These are phyloP conservation scores for Drosophila kanekoi DNA, from an alignment of 2,888 invertebrate species.

Conservation along the genomic window DNA sequence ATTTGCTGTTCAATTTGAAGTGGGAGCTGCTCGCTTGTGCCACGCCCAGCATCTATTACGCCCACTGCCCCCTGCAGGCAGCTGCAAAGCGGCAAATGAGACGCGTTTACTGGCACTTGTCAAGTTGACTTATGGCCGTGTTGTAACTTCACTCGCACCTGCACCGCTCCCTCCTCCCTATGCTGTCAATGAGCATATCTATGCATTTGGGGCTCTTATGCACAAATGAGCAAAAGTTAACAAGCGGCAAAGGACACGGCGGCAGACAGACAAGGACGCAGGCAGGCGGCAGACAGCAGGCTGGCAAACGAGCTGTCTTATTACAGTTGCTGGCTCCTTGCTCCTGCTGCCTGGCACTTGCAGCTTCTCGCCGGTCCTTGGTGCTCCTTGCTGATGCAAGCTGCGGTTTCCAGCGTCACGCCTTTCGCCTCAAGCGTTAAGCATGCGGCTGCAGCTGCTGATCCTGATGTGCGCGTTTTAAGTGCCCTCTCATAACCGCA, in stretches of 20 bases:
- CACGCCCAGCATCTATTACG: not conserved
- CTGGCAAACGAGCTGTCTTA: slow-evolving; percentile 74
- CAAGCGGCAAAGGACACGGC: slow-evolving; percentile 48
- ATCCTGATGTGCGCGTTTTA: slow-evolving; percentile 41
- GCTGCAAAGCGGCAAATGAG: slow-evolving; percentile 39
- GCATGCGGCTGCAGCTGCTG: slow-evolving; percentile 51
- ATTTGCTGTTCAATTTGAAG: slow-evolving; percentile 46
- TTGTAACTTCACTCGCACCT: slow-evolving; percentile 54
- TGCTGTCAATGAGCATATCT: slow-evolving; percentile 8
- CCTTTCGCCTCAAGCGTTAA: slow-evolving; percentile 52
- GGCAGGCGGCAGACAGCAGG: slow-evolving; percentile 1
- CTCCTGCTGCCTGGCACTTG: too few relatives aligned
- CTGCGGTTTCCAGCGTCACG: slow-evolving; percentile 56
- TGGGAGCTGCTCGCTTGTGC: not conserved
- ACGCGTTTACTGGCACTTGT: slow-evolving; percentile 61
- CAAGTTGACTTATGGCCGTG: slow-evolving; percentile 67
- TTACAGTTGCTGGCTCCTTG: slow-evolving; percentile 52
- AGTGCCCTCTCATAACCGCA: slow-evolving; percentile 53
- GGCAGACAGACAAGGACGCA: slow-evolving; percentile 3
- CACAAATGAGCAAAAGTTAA: slow-evolving; percentile 77
- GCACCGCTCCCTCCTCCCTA: not conserved
- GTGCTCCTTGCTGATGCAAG: slow-evolving; percentile 11
- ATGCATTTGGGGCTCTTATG: slow-evolving; percentile 38
- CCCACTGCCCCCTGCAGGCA: not conserved
- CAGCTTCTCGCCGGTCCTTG: not conserved